These are phyloP conservation scores for Rhagologus leucostigma DNA, from an alignment of 2,113 vertebrate species.

Conservation along the genomic window DNA sequence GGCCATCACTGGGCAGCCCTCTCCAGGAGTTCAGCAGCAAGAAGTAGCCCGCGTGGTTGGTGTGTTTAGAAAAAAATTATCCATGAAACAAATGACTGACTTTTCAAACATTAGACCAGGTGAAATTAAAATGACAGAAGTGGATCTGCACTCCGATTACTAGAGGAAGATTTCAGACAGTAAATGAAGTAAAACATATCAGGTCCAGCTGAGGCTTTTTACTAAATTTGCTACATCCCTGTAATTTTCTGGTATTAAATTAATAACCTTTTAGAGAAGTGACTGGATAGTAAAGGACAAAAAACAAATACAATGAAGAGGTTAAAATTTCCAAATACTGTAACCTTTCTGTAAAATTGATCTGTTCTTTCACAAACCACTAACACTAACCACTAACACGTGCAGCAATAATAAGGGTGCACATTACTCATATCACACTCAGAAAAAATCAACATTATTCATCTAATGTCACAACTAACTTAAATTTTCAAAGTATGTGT, in stretches of 20 bases:
- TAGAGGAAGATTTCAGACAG: not conserved
- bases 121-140: not conserved
- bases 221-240: not conserved
- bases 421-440: not conserved
- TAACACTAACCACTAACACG: not conserved
- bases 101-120: not conserved
- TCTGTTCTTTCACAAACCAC: not conserved
- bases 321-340: not conserved
- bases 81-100: not conserved
- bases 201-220: not conserved
- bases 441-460: not conserved
- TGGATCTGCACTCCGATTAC: not conserved
- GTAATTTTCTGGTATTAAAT: not conserved
- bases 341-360: not conserved
- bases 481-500: not conserved
- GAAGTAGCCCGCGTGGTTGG: not conserved
- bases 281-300: not conserved
- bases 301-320: not conserved
- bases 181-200: not conserved
- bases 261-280: not conserved
- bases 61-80: not conserved
- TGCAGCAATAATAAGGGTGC: not conserved
- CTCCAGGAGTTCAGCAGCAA: not conserved
- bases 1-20: not conserved
- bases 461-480: not conserved